These are phyloP conservation scores for Eremobia ochroleuca DNA, from an alignment of 2,888 invertebrate genomes.

Conservation along the genomic window DNA sequence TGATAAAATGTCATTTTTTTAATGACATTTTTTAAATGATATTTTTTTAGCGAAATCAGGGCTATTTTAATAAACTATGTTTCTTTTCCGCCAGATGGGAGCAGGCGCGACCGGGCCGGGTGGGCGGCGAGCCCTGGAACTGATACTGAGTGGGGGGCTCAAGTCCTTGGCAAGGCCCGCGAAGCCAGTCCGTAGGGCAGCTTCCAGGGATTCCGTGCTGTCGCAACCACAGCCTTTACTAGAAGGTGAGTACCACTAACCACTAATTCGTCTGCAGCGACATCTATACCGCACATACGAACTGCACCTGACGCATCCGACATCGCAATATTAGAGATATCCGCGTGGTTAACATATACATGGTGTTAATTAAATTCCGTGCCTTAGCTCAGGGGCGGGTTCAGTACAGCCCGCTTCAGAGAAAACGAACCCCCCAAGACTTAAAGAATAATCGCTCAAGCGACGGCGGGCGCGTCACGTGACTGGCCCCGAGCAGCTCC, in stretches of 20 bases:
- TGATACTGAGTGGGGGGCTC: constrained; percentile 87
- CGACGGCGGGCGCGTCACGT: too few species aligned
- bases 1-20: neutral
- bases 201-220: constrained; percentile 88
- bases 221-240: constrained; percentile 87
- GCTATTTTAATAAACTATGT: neutral
- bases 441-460: too few species aligned
- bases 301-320: neutral
- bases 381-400: too few species aligned
- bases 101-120: constrained; percentile 86
- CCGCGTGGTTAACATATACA: neutral
- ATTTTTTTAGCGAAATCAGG: neutral
- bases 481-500: too few species aligned
- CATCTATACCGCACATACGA: neutral
- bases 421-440: too few species aligned
- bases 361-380: too few species aligned
- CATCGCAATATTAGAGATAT: neutral
- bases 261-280: neutral
- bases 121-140: constrained; percentile 84
- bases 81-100: constrained; percentile 82
- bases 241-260: constrained; percentile 79
- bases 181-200: constrained; percentile 86
- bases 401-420: too few species aligned
- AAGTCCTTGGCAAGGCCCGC: constrained; percentile 85
- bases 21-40: too few species aligned